Base-by-base conservation (phyloP, 2,888 invertebrate genomes). In the Mylabris sibirica region DNA sequence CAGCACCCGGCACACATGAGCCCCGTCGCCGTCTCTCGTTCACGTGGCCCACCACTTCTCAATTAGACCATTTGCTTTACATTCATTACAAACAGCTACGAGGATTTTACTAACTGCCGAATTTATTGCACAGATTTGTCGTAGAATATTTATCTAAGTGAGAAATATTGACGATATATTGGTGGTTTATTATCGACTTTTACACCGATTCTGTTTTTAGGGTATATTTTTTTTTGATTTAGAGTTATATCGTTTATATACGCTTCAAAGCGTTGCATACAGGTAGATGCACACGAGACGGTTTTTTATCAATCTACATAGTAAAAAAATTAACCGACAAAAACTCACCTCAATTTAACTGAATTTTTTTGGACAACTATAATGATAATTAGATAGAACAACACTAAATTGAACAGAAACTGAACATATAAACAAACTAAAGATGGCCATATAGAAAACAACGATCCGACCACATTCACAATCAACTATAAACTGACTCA, bases 51-150 rank as follows among this genome's bases (percentile, higher is more conserved):
- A n/a, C 44, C 44, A n/a, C 41, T 30, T 41, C 44, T 82, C 84
- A 82, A 83, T 84, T 84, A 84, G 84, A 84, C 83, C 83, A 83
- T 84, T 84, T 83, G 84, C 83, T 82, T 83, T 83, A 79, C 82
- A 83, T 83, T 83, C 82, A 82, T 83, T 83, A 81, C 79, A 75
- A 77, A 75, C 24, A 78, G 78, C 78, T 79, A 80, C 79, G 82
- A 82, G 84, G 84, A 84, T 84, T 84, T 84, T 83, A 83, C 83
- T 82, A 83, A 84, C 84, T 82, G 83, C 79, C 81, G 78, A 80
- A 84, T 84, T 84, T 84, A 84, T 84, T 79, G 81, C 79, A 73
- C 57, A 83, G 82, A 83, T 83, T 83, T 83, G 82, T 81, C 81
- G 77, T 75, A 73, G 79, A 76, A 78, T 80, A 83, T 82, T 80